Base-by-base conservation (phyloP, 2,113 vertebrate genomes). In the Cranoglanis bouderius region DNA sequence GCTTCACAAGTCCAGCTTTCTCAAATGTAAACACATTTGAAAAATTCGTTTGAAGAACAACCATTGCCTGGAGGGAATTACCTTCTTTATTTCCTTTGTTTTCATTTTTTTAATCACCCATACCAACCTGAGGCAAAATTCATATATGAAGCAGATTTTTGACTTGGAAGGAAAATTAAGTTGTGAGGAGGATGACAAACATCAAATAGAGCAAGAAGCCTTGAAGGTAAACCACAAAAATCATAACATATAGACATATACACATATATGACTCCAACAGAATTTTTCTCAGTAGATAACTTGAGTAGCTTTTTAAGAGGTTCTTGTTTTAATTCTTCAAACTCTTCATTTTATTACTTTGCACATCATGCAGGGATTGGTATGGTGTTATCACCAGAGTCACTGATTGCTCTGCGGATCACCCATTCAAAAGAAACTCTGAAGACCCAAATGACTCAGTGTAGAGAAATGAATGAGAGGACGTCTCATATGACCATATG, bases 371-470 rank as follows among this genome's bases (percentile, higher is more conserved):
- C 49, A 74, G 19, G 7, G 18, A 35, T 85, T 43, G 59, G 81
- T 87, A 38, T 78, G 82, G 82, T 72, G 72, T 53, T 80, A 87
- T 90, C 55, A 74, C 14, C 82, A 55, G 65, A 57, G 57, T 72
- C 74, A 88, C 63, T 85, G 83, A 88, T 49, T 82, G 38, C 55
- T 65, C 53, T 75, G 77, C 55, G 32, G 86, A 85, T 83, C 89
- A 85, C 83, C 75, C 83, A 90, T 82, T 63, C 51, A 84, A 61
- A 61, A 67, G 86, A 82, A 88, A 82, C 53, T n/a, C 75, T 24
- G 53, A 88, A 90, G 82, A 85, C 86, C 51, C 75, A 90, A 85
- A 92, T 93, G 78, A 91, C 86, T 46, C 77, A 78, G 88, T 89
- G 88, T 55, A 88, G 87, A 88, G 81, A 87, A 92, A 93, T 87